Evolutionary conservation across 2,797 vertebrate genomes (phyloP).

Genomic region (Chiroxiphia lanceolata): DNA sequence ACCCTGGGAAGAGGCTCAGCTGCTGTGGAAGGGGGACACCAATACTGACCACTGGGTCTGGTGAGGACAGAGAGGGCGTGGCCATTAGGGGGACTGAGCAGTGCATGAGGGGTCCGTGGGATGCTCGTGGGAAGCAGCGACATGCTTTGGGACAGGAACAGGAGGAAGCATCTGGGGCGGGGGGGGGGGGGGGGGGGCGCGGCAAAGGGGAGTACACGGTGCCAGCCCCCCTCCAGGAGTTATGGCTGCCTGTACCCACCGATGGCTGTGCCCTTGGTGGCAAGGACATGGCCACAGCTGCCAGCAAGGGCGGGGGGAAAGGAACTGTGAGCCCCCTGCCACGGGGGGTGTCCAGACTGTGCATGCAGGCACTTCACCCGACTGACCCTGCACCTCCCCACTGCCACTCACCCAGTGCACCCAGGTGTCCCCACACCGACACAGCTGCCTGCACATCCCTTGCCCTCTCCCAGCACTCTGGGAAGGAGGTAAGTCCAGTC

Average conservation of each 20-base stretch:
- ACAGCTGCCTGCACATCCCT: not conserved
- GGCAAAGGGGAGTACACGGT: not conserved
- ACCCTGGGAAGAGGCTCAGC: not conserved
- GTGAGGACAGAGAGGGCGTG: not conserved
- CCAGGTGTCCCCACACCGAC: accelerated
- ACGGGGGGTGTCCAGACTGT: accelerated
- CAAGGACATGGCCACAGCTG: not conserved
- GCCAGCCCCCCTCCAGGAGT: not conserved
- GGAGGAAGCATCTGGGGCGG: not conserved
- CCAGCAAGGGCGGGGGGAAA: not conserved
- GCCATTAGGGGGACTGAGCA: not conserved
- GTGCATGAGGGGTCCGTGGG: not conserved
- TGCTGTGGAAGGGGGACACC: accelerated
- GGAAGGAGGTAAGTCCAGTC: not conserved
- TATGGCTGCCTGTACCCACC: accelerated
- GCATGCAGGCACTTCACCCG: accelerated
- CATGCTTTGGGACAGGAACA: not conserved
- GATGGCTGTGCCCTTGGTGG: not conserved
- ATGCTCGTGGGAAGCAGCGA: accelerated
- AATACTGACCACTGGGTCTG: accelerated
- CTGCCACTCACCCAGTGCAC: not conserved
- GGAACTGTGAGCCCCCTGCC: not conserved
- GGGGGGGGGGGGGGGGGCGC: accelerated
- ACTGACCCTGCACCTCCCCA: accelerated
- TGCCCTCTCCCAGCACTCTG: accelerated